These are phyloP conservation scores for Pseudoips prasinana DNA, from an alignment of 2,888 invertebrate species.

Conservation along the genomic window DNA sequence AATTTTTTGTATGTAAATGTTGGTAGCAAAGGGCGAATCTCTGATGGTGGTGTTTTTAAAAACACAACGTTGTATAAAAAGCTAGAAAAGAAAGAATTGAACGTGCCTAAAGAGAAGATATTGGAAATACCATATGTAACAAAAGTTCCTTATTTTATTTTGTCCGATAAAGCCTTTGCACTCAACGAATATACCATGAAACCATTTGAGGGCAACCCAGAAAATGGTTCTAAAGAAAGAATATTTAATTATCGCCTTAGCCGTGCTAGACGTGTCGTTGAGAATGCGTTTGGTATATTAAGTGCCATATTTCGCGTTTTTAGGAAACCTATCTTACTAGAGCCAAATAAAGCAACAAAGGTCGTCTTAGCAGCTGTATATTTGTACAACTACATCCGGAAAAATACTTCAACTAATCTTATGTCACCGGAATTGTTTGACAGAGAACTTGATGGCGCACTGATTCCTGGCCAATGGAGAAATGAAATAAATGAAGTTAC, in stretches of 20 bases:
- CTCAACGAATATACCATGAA: conserved; percentile 6
- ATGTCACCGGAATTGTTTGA: no score
- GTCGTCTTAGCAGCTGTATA: conserved; percentile 10
- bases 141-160: conserved; percentile 1
- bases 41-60: conserved; percentile 9
- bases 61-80: no score
- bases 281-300: conserved; percentile 22
- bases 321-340: conserved; percentile 11
- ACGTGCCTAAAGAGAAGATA: no score
- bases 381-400: conserved; percentile 10
- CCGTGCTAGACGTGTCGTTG: conserved; percentile 14
- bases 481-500: no score
- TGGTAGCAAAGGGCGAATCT: conserved; percentile 12
- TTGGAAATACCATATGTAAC: conserved; percentile 10
- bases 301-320: conserved; percentile 12
- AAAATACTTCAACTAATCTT: no score
- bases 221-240: conserved; percentile 4
- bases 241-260: conserved; percentile 10
- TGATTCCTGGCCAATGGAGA: no score
- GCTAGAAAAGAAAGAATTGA: no score
- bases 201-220: conserved; percentile 3
- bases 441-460: no score
- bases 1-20: conserved; percentile 11
- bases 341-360: conserved; percentile 8
- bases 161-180: conserved; percentile 1